Conservation (phyloP, 2,113 vertebrate species). For the Corydoras maculifer region DNA sequence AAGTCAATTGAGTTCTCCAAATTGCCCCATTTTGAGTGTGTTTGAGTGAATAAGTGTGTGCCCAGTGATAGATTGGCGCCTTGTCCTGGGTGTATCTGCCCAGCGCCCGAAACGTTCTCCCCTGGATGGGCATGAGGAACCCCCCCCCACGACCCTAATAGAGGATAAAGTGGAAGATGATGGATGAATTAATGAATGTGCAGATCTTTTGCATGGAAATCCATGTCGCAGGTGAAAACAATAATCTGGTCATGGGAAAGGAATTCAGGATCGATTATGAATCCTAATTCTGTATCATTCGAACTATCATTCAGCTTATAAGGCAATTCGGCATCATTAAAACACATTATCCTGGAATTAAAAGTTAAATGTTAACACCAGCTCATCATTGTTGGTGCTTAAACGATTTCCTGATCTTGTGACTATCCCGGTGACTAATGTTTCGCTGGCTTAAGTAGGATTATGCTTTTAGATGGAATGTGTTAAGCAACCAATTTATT, state of each 20-base stretch:
- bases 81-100: no score
- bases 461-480: background rate
- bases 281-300: background rate
- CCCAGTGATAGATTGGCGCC: no score
- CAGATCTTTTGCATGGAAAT: background rate
- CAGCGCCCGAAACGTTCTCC: no score
- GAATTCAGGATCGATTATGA: background rate
- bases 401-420: background rate
- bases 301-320: background rate
- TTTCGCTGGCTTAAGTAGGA: background rate
- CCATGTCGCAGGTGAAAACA: background rate
- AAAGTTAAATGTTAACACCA: background rate
- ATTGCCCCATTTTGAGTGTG: no score
- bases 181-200: no score
- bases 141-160: no score
- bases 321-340: slow-evolving; percentile 9
- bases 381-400: background rate
- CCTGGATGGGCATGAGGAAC: no score
- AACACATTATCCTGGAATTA: background rate
- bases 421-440: background rate
- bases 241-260: background rate
- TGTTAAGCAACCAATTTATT: background rate
- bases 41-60: no score
- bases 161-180: no score
- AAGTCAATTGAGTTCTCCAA: no score